Conservation (phyloP, 2,113 vertebrate species). For the Etheostoma cragini region DNA sequence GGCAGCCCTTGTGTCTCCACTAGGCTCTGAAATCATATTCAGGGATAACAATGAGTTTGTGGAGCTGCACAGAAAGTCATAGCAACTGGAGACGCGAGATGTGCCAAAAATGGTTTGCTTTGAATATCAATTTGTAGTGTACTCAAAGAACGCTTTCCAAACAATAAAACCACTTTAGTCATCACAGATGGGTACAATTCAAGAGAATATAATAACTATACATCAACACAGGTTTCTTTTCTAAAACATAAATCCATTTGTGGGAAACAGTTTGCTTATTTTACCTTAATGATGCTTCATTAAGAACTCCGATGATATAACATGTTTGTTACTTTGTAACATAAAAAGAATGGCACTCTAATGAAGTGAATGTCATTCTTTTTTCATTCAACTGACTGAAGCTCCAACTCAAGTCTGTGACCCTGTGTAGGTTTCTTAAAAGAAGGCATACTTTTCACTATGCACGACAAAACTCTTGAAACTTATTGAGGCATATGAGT, state of each 20-base stretch:
- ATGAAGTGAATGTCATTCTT: no score
- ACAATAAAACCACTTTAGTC: constrained; percentile 12
- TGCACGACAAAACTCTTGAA: background rate
- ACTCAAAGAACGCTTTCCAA: constrained; percentile 14
- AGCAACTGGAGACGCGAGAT: constrained; percentile 10
- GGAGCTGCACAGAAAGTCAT: constrained; percentile 42
- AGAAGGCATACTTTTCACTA: background rate
- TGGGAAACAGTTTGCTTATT: background rate
- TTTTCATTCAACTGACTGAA: background rate
- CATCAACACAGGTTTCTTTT: background rate
- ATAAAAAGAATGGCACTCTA: background rate
- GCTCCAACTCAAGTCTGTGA: background rate
- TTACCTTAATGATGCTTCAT: background rate
- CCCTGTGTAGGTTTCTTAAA: background rate
- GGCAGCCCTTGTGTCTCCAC: constrained; percentile 66
- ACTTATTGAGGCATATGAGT: background rate
- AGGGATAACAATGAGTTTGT: constrained; percentile 59
- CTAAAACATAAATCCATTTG: background rate
- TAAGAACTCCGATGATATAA: background rate
- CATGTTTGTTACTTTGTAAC: background rate
- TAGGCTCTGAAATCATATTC: constrained; percentile 70
- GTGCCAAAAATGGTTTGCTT: constrained; percentile 30
- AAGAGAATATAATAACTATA: background rate
- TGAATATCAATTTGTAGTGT: constrained; percentile 45
- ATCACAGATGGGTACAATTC: background rate